These are phyloP conservation scores for Misgurnus anguillicaudatus DNA, from an alignment of 2,113 vertebrate species.

Conservation along the genomic window DNA sequence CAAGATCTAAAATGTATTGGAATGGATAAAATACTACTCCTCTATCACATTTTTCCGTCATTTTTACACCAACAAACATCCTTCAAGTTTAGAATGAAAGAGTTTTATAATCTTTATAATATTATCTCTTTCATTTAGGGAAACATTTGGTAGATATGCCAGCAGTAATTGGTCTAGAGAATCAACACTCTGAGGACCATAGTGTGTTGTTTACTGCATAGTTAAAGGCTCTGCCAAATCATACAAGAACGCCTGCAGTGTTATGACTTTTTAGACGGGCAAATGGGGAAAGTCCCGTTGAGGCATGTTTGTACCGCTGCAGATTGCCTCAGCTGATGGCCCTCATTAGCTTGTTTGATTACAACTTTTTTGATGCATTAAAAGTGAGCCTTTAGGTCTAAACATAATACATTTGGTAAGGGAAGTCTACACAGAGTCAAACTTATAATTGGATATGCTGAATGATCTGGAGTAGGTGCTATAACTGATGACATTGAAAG, in stretches of 20 bases:
- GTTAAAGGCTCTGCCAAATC: slow-evolving; percentile 26
- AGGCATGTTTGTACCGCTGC: slow-evolving; percentile 12
- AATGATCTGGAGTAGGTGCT: neutral
- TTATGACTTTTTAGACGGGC: slow-evolving; percentile 12
- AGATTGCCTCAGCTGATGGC: slow-evolving; percentile 8
- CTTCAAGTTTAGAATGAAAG: too few relatives aligned
- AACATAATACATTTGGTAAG: slow-evolving; percentile 6
- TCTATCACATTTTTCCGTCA: too few relatives aligned
- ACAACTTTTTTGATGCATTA: slow-evolving; percentile 3
- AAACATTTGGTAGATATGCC: slow-evolving; percentile 23
- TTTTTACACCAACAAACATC: too few relatives aligned
- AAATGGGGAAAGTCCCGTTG: slow-evolving; percentile 5
- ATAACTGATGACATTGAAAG: neutral
- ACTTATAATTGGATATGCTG: neutral
- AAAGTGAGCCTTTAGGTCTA: slow-evolving; percentile 8
- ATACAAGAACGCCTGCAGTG: slow-evolving; percentile 15
- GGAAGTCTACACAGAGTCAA: neutral
- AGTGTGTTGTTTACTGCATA: slow-evolving; percentile 19
- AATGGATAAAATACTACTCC: too few relatives aligned
- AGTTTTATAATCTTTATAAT: too few relatives aligned
- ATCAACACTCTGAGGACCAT: slow-evolving; percentile 31
- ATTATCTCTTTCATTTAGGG: neutral
- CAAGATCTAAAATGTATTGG: too few relatives aligned
- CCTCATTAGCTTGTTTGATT: slow-evolving; percentile 35
- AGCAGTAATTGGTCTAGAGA: slow-evolving; percentile 4